Conservation (phyloP, 2,113 vertebrate genomes). For the Chloebia gouldiae region DNA sequence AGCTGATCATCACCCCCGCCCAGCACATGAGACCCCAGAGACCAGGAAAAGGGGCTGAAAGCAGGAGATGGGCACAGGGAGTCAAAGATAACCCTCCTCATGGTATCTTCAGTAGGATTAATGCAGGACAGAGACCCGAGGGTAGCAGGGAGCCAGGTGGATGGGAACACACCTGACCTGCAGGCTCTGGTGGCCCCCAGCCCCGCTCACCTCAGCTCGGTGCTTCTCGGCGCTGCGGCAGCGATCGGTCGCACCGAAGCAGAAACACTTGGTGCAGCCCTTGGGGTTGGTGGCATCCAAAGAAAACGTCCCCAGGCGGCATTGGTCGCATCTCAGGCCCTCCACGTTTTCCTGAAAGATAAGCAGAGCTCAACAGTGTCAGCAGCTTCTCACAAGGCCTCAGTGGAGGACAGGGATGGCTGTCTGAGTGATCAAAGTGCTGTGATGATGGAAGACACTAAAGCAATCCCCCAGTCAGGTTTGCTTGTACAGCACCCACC, state of each 20-base stretch:
- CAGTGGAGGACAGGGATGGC: neutral
- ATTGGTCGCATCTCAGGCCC: slow-evolving; percentile 87
- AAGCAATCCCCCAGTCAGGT: neutral
- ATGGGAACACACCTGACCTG: neutral
- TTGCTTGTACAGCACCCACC: neutral
- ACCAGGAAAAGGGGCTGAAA: neutral
- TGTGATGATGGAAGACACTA: neutral
- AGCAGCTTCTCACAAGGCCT: neutral
- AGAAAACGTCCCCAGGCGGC: slow-evolving; percentile 89
- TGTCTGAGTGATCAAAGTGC: accelerated
- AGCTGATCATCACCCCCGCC: neutral
- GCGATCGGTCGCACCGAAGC: slow-evolving; percentile 92
- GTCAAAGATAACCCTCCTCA: neutral
- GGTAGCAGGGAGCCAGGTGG: neutral
- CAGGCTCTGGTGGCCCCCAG: neutral
- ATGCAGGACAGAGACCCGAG: neutral
- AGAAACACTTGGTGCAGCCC: slow-evolving; percentile 97
- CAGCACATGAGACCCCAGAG: neutral
- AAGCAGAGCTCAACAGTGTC: neutral
- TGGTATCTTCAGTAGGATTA: neutral
- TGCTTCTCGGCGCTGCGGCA: slow-evolving; percentile 83
- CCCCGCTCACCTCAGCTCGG: slow-evolving; percentile 79
- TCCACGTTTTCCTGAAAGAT: slow-evolving; percentile 90
- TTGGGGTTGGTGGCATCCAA: slow-evolving; percentile 90
- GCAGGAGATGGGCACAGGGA: neutral